Evolutionary conservation across 2,888 invertebrate genomes (phyloP).

Genomic region (Polymixis flavicincta): DNA sequence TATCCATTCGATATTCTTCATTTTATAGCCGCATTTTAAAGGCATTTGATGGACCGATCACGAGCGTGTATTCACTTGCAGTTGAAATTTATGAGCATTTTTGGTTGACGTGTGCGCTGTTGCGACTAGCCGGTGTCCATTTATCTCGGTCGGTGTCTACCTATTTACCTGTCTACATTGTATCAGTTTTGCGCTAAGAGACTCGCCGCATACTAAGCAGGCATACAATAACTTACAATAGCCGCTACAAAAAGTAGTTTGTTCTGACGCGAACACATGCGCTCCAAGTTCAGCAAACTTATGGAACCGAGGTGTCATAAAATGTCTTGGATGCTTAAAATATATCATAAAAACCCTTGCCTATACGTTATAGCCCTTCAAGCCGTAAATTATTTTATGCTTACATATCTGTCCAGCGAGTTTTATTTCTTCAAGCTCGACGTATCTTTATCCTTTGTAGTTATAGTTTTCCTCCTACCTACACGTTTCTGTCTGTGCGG

Average conservation of each 20-base stretch:
- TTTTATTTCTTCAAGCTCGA: constrained; percentile 66
- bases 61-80: constrained; percentile 68
- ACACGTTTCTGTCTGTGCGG: constrained; percentile 54
- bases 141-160: constrained; percentile 74
- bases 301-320: constrained; percentile 60
- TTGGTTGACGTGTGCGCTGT: constrained; percentile 64
- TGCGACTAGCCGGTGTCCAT: constrained; percentile 70
- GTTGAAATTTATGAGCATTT: constrained; percentile 71
- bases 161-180: constrained; percentile 79
- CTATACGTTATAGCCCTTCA: constrained; percentile 64
- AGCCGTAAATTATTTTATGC: constrained; percentile 69
- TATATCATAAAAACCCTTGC: constrained; percentile 67
- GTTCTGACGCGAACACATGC: constrained; percentile 71
- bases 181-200: constrained; percentile 74
- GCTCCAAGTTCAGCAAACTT: constrained; percentile 66
- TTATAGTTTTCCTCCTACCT: constrained; percentile 55
- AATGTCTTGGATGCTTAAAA: constrained; percentile 65
- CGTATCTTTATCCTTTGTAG: constrained; percentile 64
- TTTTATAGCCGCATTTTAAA: constrained; percentile 72
- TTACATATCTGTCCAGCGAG: constrained; percentile 63
- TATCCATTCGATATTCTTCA: constrained; percentile 74
- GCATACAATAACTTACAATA: constrained; percentile 79
- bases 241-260: constrained; percentile 79
- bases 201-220: constrained; percentile 82
- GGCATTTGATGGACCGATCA: constrained; percentile 73